These are phyloP conservation scores for Botia kubotai DNA, from an alignment of 2,797 vertebrate genomes.

Conservation along the genomic window DNA sequence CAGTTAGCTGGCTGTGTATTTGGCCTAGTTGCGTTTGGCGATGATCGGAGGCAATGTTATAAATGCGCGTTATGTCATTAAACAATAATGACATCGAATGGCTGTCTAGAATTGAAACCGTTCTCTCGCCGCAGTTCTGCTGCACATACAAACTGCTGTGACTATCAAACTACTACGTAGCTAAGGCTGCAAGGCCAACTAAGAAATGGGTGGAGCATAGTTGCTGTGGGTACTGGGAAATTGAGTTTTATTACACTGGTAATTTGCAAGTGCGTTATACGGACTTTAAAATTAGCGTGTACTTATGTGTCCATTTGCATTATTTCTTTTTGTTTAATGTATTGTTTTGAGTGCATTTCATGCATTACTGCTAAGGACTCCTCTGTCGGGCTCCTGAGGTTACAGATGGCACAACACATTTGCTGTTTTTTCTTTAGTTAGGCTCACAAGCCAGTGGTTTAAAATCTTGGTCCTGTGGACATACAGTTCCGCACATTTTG, in stretches of 20 bases:
- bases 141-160: neutral
- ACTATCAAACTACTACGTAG: neutral
- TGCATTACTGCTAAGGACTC: too few species aligned
- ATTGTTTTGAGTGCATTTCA: too few species aligned
- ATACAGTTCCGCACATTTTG: too few species aligned
- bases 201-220: neutral
- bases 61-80: neutral
- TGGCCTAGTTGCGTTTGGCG: neutral
- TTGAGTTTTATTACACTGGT: neutral
- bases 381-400: too few species aligned
- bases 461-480: too few species aligned
- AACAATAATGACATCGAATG: neutral
- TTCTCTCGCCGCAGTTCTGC: neutral
- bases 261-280: neutral
- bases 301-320: too few species aligned
- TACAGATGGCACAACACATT: too few species aligned
- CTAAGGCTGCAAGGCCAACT: neutral
- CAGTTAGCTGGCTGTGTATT: constrained; percentile 10
- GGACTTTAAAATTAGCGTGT: too few species aligned
- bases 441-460: too few species aligned
- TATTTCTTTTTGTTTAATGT: too few species aligned
- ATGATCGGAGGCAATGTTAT: neutral
- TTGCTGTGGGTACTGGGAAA: constrained; percentile 22
- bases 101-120: neutral
- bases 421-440: too few species aligned